phyloP scores from a whole-genome alignment of 2,797 vertebrate genomes.

The Muscicapa comitata region DNA sequence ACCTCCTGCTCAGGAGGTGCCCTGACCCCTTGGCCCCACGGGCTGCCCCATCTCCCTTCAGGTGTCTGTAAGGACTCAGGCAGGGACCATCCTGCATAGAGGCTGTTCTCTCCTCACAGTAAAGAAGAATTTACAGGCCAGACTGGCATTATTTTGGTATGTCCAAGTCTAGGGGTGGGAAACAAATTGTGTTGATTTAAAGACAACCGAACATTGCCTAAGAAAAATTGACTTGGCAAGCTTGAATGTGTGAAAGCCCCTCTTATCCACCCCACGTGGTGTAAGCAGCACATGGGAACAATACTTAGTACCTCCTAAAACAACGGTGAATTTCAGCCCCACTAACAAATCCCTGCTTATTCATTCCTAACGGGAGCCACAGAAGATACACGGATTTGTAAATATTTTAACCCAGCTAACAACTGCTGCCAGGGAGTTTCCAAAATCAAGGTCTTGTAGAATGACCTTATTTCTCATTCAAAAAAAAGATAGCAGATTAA shows the following conservation, averaged over 20 bases:
- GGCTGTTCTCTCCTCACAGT: not conserved
- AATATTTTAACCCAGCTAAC: slow-evolving; percentile 74
- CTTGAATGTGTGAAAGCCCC: slow-evolving; percentile 14
- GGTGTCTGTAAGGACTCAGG: not conserved
- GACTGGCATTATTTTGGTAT: not conserved
- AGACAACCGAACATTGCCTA: not conserved
- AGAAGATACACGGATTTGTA: slow-evolving; percentile 63
- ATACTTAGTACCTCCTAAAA: slow-evolving; percentile 17
- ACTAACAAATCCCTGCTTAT: slow-evolving; percentile 26
- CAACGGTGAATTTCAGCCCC: slow-evolving; percentile 5
- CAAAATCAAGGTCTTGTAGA: slow-evolving; percentile 26
- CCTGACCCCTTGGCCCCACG: not conserved
- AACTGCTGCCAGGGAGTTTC: slow-evolving; percentile 54
- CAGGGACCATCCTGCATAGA: not conserved
- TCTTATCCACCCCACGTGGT: not conserved
- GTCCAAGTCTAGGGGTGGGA: not conserved
- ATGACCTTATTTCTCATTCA: slow-evolving; percentile 31
- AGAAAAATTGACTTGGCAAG: slow-evolving; percentile 31
- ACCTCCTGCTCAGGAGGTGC: not conserved
- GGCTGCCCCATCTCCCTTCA: not conserved
- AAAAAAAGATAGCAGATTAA: slow-evolving; percentile 41
- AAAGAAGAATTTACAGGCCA: not conserved
- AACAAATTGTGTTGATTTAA: not conserved
- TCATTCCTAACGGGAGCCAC: slow-evolving; percentile 34
- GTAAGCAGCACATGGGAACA: slow-evolving; percentile 4